Base-by-base conservation (phyloP, 2,888 invertebrate genomes). In the Lithophane semibrunnea region DNA sequence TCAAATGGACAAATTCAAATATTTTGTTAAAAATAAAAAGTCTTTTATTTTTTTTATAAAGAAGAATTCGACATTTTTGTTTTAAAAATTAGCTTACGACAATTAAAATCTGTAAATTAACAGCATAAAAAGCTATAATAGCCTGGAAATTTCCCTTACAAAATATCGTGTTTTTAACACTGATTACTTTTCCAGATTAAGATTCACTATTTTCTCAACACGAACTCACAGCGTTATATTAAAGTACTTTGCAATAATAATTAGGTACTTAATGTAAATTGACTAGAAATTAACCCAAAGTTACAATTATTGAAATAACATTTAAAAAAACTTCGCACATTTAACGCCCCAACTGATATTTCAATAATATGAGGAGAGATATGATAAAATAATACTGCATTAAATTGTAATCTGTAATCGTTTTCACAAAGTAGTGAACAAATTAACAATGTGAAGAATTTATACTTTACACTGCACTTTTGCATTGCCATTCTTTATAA, bases 251-350 rank as follows among this genome's bases (percentile, higher is more conserved):
- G n/a, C 18, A 58, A 73, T 16, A 52, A 47, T 58, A 49, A 49
- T 21, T 47, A 37, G 37, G 37, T 37, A 24, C 47, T 24, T 47
- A 49, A 9, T 9, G 2, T 29, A 70, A 61, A 44, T 64, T 63
- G 71, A 83, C 83, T 80, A 83, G 83, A 80, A 73, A 29, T 82
- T 37, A 80, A 82, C 82, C 82, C 76, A 67, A 82, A 52, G 61
- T n/a, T 16, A 67, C 7, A 44, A 44, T 1, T 65, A 80, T 47
- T 60, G 54, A 21, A 52, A 52, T 24, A 58, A 71, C 7, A 4
- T 29, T 49, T n/a, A 29, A 64, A 52, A 42, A 12, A 1, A 13
- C 18, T 29, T 16, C 7, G 16, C 37, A 52, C 18, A 64, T 75
- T 75, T 68, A 47, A 67, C 18, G 44, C 52, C 42, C 42, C 47